These are phyloP conservation scores for Trichacis sp. DNA, from an alignment of 2,888 invertebrate genomes.

Conservation along the genomic window DNA sequence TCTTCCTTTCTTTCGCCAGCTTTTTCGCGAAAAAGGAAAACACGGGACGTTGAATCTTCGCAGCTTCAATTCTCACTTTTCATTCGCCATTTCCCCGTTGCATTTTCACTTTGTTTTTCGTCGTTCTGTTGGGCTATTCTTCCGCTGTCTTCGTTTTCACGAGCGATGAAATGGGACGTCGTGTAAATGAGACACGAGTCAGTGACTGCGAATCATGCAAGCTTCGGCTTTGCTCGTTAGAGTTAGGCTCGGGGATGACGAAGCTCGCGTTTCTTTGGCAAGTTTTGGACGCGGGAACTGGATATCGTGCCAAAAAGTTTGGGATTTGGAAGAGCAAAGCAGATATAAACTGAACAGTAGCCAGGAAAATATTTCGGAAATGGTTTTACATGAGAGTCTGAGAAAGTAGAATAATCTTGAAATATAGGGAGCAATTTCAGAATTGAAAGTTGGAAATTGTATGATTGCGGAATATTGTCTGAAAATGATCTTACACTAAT, in stretches of 20 bases:
- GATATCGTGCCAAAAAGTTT: constrained; percentile 1
- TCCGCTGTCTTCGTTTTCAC: constrained; percentile 14
- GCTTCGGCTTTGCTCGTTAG: constrained; percentile 1
- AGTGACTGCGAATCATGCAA: constrained; percentile 40
- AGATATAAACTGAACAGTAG: no score
- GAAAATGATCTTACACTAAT: no score
- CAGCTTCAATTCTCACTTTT: constrained; percentile 22
- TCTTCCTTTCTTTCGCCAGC: constrained; percentile 40
- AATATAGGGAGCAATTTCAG: no score
- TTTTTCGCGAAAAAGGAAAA: constrained; percentile 25
- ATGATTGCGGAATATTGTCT: no score
- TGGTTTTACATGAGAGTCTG: no score
- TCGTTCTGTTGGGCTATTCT: constrained; percentile 16
- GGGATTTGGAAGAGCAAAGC: no score
- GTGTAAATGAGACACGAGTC: constrained; percentile 14
- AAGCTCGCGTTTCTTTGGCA: not conserved
- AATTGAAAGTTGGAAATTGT: no score
- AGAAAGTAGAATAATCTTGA: no score
- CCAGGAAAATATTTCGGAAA: no score
- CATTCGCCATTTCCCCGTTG: constrained; percentile 33
- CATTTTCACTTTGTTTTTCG: constrained; percentile 20
- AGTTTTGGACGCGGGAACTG: not conserved
- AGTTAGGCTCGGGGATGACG: constrained; percentile 1
- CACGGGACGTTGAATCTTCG: constrained; percentile 29
- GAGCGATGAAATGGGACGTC: constrained; percentile 22